Base-by-base conservation (phyloP, 2,113 vertebrate species). In the Cebidichthys violaceus region DNA sequence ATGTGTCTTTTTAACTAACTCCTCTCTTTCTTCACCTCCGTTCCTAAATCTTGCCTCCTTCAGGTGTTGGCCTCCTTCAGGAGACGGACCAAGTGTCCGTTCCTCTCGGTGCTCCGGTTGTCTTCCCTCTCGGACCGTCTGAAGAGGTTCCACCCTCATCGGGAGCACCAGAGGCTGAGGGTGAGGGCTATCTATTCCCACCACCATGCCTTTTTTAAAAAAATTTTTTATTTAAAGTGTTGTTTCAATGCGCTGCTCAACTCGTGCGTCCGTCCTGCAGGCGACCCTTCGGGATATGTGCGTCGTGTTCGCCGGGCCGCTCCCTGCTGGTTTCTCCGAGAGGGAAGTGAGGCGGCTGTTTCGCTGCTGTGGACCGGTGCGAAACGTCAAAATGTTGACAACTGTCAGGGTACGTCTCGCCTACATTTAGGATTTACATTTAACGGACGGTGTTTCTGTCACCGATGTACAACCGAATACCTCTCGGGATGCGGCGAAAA, bases 221-320 rank as follows among this genome's bases (percentile, higher is more conserved):
- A n/a, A n/a, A n/a, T n/a, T n/a, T n/a, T n/a, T n/a, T n/a, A n/a
- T n/a, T n/a, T 20, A 10, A 18, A 57, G 14, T 9, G 29, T 29
- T 33, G 1, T 76, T 85, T 54, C 18, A n/a, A n/a, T 5, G 8
- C 7, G 8, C 8, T 20, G 1, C 24, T 31, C 4, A 22, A 9
- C 68, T 14, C 29, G 72, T 69, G 33, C 78, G 35, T 87, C 70
- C 24, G 0, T 17, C 41, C 89, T 77, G 5, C 87, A 97, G 96
- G 87, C 83, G 27, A 92, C 90, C 81, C 94, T 97, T 75, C 86
- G 88, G 69, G 93, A 96, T 70, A 95, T 98, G 96, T 96, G 96
- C 66, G 95, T 94, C 3, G 91, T 97, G 82, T 97, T 96, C 2
- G 96, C 91, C 13, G 97, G 97, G 41, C 97, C 97, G 20, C 95